Conservation (phyloP, 1,140 invertebrate genomes). For the Drosophila burlai region DNA sequence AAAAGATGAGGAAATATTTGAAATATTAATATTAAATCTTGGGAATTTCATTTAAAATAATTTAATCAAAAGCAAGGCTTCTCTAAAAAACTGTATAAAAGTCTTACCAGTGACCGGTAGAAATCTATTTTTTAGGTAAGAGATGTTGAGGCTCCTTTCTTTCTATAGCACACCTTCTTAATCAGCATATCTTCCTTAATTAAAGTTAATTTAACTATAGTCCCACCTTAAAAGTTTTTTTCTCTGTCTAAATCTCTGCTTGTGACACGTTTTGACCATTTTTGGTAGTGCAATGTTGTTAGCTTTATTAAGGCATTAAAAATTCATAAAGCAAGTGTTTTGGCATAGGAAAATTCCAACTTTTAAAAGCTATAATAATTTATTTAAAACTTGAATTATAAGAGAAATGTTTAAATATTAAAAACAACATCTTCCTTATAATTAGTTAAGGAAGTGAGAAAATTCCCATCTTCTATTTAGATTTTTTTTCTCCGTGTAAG, state of each 20-base stretch:
- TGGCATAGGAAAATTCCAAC: not conserved
- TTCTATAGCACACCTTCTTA: not conserved
- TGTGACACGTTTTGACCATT: not conserved
- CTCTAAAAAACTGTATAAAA: too few species aligned
- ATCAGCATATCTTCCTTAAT: not conserved
- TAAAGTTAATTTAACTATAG: not conserved
- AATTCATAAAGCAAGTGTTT: not conserved
- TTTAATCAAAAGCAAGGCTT: not conserved
- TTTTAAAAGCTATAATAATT: too few species aligned
- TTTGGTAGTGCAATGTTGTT: not conserved
- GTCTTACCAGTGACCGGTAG: too few species aligned
- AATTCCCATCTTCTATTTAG: not conserved
- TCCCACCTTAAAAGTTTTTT: not conserved
- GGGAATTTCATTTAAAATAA: not conserved
- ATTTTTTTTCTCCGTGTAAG: conserved; percentile 16
- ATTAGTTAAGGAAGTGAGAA: not conserved
- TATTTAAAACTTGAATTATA: not conserved
- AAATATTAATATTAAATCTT: not conserved
- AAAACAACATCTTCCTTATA: not conserved
- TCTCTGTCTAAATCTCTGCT: not conserved
- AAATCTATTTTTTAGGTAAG: too few species aligned
- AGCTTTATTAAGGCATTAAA: not conserved
- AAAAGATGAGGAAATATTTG: not conserved
- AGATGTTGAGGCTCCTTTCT: not conserved
- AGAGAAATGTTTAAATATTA: too few species aligned